Percentiles rank a stretch among this genome's conserved stretches.
phyloP scores from a whole-genome alignment of 2,888 invertebrate species.

The Mythimna ferrago region DNA sequence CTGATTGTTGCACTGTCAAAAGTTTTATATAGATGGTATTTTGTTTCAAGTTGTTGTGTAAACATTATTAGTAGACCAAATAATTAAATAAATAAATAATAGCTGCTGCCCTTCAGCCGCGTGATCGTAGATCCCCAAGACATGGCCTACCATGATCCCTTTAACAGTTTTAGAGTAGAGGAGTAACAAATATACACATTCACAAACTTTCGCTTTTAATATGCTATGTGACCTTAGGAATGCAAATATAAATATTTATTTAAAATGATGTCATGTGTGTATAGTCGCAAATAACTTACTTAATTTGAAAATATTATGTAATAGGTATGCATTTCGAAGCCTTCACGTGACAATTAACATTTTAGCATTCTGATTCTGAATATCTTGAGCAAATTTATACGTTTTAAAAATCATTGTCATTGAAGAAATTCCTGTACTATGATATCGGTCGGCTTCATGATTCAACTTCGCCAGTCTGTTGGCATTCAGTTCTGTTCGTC shows the following conservation, averaged over 20 bases:
- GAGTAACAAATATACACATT: neutral
- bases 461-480: conserved; percentile 66
- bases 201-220: too few relatives aligned
- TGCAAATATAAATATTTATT: conserved; percentile 15
- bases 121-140: too few relatives aligned
- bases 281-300: conserved; percentile 21
- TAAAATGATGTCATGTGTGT: conserved; percentile 37
- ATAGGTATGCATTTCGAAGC: conserved; percentile 10
- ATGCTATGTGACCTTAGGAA: neutral
- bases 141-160: too few relatives aligned
- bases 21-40: too few relatives aligned
- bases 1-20: too few relatives aligned
- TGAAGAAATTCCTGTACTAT: conserved; percentile 54
- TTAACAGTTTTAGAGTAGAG: too few relatives aligned
- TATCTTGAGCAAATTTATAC: conserved; percentile 9
- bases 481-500: conserved; percentile 79
- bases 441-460: conserved; percentile 57
- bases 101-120: too few relatives aligned
- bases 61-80: too few relatives aligned
- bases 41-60: too few relatives aligned
- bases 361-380: conserved; percentile 18
- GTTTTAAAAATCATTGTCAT: conserved; percentile 20
- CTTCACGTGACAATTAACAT: conserved; percentile 45
- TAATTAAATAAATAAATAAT: too few relatives aligned
- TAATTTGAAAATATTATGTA: conserved; percentile 21